Conservation (phyloP, 2,797 vertebrate species). For the Micrastur ruficollis region DNA sequence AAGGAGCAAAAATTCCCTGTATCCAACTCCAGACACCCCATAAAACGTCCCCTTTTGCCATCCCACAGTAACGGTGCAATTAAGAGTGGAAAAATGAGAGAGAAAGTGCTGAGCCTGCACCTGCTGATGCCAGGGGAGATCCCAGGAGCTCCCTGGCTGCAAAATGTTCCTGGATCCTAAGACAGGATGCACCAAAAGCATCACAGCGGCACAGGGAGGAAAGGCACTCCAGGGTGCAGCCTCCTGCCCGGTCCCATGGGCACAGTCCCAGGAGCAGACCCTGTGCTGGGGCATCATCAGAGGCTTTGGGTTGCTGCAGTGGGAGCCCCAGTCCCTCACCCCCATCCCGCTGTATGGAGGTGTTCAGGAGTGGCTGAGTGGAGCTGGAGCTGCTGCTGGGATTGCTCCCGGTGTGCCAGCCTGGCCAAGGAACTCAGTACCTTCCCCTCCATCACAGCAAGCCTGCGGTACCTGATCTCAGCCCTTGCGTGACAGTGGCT, state of each 20-base stretch:
- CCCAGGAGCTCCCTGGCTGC: neutral
- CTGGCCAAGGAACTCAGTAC: accelerated
- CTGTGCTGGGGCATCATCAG: accelerated
- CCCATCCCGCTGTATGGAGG: accelerated
- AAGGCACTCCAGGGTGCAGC: neutral
- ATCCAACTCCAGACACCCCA: neutral
- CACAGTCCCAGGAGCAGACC: neutral
- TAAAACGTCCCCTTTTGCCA: neutral
- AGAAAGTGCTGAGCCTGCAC: neutral
- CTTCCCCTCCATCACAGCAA: neutral
- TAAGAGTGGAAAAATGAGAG: neutral
- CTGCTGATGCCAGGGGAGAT: neutral
- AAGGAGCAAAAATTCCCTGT: neutral
- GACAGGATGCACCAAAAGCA: neutral
- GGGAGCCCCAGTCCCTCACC: neutral
- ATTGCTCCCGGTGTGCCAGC: neutral
- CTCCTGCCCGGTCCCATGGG: accelerated
- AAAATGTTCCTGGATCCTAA: neutral
- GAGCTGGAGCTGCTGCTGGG: neutral
- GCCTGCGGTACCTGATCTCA: accelerated
- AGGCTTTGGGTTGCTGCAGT: neutral
- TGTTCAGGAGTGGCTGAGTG: accelerated
- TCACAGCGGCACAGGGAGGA: neutral
- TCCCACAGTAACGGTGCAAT: neutral
- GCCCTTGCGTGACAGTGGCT: accelerated